Base-by-base conservation (phyloP, 2,888 invertebrate species). In the Philonicus albiceps region DNA sequence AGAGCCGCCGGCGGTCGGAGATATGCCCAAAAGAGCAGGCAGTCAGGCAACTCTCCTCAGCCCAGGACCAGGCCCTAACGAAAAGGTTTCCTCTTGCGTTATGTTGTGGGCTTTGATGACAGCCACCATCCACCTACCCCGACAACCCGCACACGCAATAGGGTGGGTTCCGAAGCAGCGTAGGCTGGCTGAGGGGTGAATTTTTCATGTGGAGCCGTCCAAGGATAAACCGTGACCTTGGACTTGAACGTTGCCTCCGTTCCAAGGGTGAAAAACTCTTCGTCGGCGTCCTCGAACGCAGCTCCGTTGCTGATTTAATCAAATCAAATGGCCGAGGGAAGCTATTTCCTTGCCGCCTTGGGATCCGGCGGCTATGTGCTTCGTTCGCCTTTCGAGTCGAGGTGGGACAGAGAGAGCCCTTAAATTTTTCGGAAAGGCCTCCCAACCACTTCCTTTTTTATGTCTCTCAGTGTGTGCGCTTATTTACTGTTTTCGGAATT, bases 341-440 rank as follows among this genome's bases (percentile, higher is more conserved):
- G 22, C 40, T 84, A 88, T 87, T 88, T 78, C 64, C 88, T 88
- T 86, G 74, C 86, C 84, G 87, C 86, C 87, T 86, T 87, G 86
- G 88, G 88, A 87, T 88, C 86, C 87, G 86, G 80, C 83, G 43
- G 87, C 85, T 83, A 83, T 74, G 86, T 86, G 86, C 83, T 84
- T 88, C 53, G 80, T 85, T 78, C 13, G 74, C 86, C 81, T 86
- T 74, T 78, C 80, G 31, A 86, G 83, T 49, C 73, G 80, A 34
- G 84, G 80, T 85, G 40, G 75, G 74, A 76, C 86, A 22, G 3
- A 8, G 22, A 27, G 22, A 64, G 86, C 55, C 86, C 86, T 80
- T 73, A 72, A 86, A 53, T 86, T 64, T 53, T 86, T 81, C 34
- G 81, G 37, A 80, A 37, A 85, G 85, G 86, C 81, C 83, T 76